Conservation (phyloP, 2,797 vertebrate species). For the Staurois parvus region DNA sequence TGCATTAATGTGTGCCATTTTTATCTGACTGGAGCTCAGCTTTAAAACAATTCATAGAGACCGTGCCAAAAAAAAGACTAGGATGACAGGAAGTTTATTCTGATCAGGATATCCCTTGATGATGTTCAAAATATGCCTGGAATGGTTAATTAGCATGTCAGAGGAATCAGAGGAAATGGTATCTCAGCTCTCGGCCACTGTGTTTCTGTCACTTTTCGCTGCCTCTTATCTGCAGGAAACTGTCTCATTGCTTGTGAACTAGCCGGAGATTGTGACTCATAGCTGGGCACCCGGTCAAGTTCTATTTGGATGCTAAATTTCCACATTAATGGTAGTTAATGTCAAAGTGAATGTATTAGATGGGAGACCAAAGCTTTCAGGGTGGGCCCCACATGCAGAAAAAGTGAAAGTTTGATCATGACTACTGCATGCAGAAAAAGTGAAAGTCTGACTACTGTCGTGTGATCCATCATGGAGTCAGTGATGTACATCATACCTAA, state of each 20-base stretch:
- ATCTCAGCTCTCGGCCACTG: constrained; percentile 68
- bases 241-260: constrained; percentile 74
- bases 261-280: constrained; percentile 78
- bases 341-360: constrained; percentile 58
- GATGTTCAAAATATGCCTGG: constrained; percentile 77
- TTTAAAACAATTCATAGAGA: neutral
- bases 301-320: constrained; percentile 69
- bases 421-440: no score
- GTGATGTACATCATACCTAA: no score
- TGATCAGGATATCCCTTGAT: constrained; percentile 82
- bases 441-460: no score
- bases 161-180: constrained; percentile 74
- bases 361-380: constrained; percentile 63
- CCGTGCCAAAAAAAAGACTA: constrained; percentile 72
- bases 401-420: constrained; percentile 69
- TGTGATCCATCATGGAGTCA: no score
- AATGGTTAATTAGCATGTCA: constrained; percentile 77
- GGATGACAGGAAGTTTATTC: constrained; percentile 77
- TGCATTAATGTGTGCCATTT: no score
- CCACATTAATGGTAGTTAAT: constrained; percentile 67
- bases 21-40: no score
- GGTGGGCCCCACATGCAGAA: constrained; percentile 70
- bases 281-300: constrained; percentile 72
- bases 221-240: constrained; percentile 91
- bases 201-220: constrained; percentile 74